phyloP scores from a whole-genome alignment of 1,140 invertebrate species.

The Epicauta chinensis region DNA sequence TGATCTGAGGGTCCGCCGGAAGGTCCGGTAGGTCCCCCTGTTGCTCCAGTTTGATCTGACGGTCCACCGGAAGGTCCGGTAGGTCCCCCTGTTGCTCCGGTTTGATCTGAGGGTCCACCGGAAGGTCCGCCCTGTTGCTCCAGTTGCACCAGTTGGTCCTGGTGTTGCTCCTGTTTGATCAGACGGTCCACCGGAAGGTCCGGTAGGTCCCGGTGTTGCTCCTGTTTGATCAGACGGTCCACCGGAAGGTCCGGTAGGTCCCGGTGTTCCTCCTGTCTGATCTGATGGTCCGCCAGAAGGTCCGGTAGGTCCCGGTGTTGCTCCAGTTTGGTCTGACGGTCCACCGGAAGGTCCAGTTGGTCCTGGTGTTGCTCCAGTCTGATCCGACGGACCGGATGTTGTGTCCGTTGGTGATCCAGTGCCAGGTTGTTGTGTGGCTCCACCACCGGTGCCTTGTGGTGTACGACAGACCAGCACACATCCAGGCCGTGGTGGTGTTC shows the following conservation, averaged over 20 bases:
- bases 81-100: too few relatives aligned
- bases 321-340: not conserved
- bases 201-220: too few relatives aligned
- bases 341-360: not conserved
- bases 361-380: not conserved
- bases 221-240: too few relatives aligned
- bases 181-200: too few relatives aligned
- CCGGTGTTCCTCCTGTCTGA: too few relatives aligned
- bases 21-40: not conserved
- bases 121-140: too few relatives aligned
- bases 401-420: not conserved
- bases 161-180: too few relatives aligned
- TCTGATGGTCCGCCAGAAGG: too few relatives aligned
- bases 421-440: not conserved
- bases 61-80: not conserved
- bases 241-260: too few relatives aligned
- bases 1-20: not conserved
- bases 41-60: too few relatives aligned
- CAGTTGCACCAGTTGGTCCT: too few relatives aligned
- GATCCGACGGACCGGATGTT: not conserved
- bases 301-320: not conserved
- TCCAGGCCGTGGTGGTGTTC: not conserved
- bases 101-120: too few relatives aligned
- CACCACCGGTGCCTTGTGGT: not conserved
- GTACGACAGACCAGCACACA: not conserved